Evolutionary conservation across 30 jellyfish, hydroid and myxozoan genomes (phyloP).

Genomic region (Pelagia noctiluca): DNA sequence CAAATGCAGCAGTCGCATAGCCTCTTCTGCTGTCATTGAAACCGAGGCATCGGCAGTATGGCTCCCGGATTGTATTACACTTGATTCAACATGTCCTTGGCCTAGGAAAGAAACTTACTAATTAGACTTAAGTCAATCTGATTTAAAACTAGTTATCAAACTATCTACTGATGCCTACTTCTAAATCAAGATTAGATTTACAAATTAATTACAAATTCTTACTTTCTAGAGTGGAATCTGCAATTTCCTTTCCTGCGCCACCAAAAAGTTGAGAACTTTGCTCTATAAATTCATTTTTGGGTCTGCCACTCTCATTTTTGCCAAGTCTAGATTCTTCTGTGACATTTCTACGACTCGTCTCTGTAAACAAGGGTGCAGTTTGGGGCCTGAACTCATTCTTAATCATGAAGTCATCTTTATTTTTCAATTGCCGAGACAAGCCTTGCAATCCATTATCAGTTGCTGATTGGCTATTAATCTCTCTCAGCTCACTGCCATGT

Average conservation of each 20-base stretch:
- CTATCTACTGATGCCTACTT: no score
- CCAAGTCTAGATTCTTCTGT: neutral
- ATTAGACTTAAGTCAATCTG: no score
- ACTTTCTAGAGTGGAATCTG: neutral
- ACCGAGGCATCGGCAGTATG: slow-evolving; percentile 41
- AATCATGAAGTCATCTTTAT: neutral
- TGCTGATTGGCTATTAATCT: neutral
- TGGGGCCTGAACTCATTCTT: neutral
- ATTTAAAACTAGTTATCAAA: no score
- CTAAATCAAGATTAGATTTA: no score
- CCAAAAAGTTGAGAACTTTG: neutral
- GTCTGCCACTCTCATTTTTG: neutral
- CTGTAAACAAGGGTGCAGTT: neutral
- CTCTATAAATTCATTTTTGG: no score
- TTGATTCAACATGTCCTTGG: no score
- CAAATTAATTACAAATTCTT: neutral
- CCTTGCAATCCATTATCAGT: neutral
- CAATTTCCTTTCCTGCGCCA: neutral
- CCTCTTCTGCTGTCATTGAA: slow-evolving; percentile 93
- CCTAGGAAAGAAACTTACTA: no score
- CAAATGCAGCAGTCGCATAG: slow-evolving; percentile 73
- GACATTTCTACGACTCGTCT: neutral
- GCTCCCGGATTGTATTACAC: no score
- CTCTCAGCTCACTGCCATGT: no score
- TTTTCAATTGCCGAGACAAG: neutral